Evolutionary conservation across 2,888 invertebrate genomes (phyloP).

Genomic region (Gortyna flavago): DNA sequence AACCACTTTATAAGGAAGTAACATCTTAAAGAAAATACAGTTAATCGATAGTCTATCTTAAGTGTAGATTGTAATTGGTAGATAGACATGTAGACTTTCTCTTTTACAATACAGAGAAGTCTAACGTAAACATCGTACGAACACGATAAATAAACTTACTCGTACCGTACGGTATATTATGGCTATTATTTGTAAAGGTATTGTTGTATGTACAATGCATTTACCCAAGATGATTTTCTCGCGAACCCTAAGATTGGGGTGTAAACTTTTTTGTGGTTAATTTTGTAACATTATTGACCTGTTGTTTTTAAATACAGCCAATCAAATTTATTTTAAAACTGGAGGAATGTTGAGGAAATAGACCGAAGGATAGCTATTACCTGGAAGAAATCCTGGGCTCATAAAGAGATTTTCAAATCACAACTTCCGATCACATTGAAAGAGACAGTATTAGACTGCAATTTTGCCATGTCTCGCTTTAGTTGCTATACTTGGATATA

Average conservation of each 20-base stretch:
- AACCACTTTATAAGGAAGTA: slow-evolving; percentile 48
- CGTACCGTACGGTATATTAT: slow-evolving; percentile 15
- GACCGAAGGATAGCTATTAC: too few species aligned
- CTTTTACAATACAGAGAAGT: slow-evolving; percentile 46
- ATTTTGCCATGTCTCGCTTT: too few species aligned
- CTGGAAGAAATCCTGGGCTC: too few species aligned
- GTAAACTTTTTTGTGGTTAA: background rate
- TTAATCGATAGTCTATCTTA: slow-evolving; percentile 44
- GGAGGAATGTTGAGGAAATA: too few species aligned
- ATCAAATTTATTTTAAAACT: too few species aligned
- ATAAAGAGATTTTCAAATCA: too few species aligned
- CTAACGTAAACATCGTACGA: slow-evolving; percentile 40
- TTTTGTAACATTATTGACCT: background rate
- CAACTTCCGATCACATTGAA: too few species aligned
- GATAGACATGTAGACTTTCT: slow-evolving; percentile 49
- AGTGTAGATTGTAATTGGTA: slow-evolving; percentile 46
- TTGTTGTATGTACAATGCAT: slow-evolving; percentile 27
- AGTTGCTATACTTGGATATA: too few species aligned
- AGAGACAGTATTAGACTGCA: too few species aligned
- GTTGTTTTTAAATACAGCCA: too few species aligned
- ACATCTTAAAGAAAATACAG: slow-evolving; percentile 42
- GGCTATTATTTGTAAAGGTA: slow-evolving; percentile 4
- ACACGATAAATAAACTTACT: slow-evolving; percentile 36
- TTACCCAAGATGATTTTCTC: slow-evolving; percentile 10
- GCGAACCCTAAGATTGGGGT: background rate